Base-by-base conservation (phyloP, 2,113 vertebrate genomes). In the Chrysochloris asiatica region DNA sequence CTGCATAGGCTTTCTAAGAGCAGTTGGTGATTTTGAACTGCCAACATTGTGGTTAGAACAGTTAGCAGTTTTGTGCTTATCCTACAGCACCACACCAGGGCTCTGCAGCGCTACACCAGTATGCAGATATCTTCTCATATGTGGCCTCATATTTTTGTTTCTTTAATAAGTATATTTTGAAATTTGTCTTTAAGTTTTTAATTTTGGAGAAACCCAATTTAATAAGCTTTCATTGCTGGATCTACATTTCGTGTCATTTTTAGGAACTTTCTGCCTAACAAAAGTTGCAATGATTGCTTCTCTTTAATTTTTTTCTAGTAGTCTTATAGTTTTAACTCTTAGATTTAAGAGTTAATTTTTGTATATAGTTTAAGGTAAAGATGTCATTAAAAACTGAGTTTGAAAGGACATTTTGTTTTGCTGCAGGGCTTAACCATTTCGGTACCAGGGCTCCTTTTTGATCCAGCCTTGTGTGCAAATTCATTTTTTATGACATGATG, bases 271-370 rank as follows among this genome's bases (percentile, higher is more conserved):
- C 19, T 26, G 8, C 43, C 36, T 4, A 52, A 67, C 9, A 52
- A 59, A n/a, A 80, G 41, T 73, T n/a, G 63, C 45, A 19, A 71
- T 82, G 22, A 83, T 56, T 54, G 19, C 33, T 48, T n/a, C 30
- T 77, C 11, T 6, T 67, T 0, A 26, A 11, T 52, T 90, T 90
- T 93, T 56, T 90, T 80, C 48, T 41, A 83, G 17, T 93, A 90
- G 33, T 79, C 24, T 33, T 71, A n/a, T n/a, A 50, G 12, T 83
- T 89, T 72, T 83, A 75, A 87, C n/a, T 79, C 24, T 91, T 59
- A 90, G 3, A 67, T 69, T 69, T 79, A 61, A 26, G 28, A 43
- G 50, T 86, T 6, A 33, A 14, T 71, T 8, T 63, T n/a, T n/a
- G n/a, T 6, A 41, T 94, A 14, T 43, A 26, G 56, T 59, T 59